Conservation (phyloP, 2,888 invertebrate genomes). For the Digitonthophagus gazella region DNA sequence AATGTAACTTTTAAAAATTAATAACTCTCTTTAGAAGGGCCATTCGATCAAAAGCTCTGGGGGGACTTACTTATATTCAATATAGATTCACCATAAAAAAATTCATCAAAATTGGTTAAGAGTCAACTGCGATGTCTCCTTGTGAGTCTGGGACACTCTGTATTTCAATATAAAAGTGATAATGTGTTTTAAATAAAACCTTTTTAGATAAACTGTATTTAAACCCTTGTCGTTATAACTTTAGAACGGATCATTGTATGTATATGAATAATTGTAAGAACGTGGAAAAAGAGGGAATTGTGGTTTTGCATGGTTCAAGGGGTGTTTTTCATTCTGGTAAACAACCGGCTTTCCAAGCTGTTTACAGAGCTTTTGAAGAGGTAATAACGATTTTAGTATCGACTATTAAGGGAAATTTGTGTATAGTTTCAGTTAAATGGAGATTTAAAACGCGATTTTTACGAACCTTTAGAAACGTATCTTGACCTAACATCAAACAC, state of each 20-base stretch:
- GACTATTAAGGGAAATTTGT: conserved; percentile 2
- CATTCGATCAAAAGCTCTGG: too few species aligned
- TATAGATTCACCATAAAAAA: too few species aligned
- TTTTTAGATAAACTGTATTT: conserved; percentile 70
- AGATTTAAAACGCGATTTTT: conserved; percentile 62
- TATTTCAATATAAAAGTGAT: too few species aligned
- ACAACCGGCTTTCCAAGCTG: conserved; percentile 78
- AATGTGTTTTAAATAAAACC: too few species aligned
- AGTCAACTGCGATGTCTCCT: too few species aligned
- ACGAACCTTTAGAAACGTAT: conserved; percentile 59
- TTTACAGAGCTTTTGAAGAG: conserved; percentile 65
- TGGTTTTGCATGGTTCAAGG: conserved; percentile 85
- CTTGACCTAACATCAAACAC: conserved; percentile 56
- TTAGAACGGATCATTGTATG: conserved; percentile 94
- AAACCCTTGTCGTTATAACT: conserved; percentile 86
- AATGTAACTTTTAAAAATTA: too few species aligned
- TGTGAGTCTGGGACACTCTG: too few species aligned
- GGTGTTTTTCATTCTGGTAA: conserved; percentile 82
- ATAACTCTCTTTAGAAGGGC: too few species aligned
- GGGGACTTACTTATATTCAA: too few species aligned
- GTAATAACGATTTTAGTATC: conserved; percentile 39
- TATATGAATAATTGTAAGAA: conserved; percentile 82
- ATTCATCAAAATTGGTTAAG: too few species aligned
- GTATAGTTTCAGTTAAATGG: conserved; percentile 65
- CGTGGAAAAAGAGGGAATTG: conserved; percentile 66